Base-by-base conservation (phyloP, 1,140 invertebrate genomes). In the Polyergus mexicanus region DNA sequence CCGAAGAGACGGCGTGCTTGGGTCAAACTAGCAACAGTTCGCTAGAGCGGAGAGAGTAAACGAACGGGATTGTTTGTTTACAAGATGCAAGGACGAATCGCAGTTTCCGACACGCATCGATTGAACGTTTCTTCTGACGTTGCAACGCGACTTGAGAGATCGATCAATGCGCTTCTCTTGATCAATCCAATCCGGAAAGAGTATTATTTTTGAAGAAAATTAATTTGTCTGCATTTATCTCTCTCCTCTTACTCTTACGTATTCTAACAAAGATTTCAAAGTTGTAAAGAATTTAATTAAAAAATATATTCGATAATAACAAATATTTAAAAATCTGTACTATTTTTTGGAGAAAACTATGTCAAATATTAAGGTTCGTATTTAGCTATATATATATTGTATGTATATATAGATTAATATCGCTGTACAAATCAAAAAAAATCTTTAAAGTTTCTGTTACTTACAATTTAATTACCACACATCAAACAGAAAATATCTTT, bases 1-100 rank as follows among this genome's bases (percentile, higher is more conserved):
- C 22, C 13, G 32, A 51, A 16, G 47, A 56, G 68, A 85, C 35
- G 80, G 32, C 65, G 86, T 35, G 62, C 68, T 87, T 85, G 65
- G 87, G 13, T 85, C 19, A 56, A 88, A 85, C 44, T 28, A 75
- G 86, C 22, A 78, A 85, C 69, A 80, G 65, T 68, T 87, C 84
- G 85, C 54, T 86, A 62, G 77, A 86, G 88, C 63, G 58, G 28
- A 77, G 88, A 60, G 86, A 86, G 78, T 89, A 89, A 89, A 89
- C 86, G 81, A 44, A 41, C 80, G 84, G 77, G 66, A 62, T 63
- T 84, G 88, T 71, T 89, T 89, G 88, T 89, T 89, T 86, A 89
- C 84, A 68, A 86, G 88, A 78, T 56, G 68, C 84, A 89, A 89
- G 88, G 88, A 77, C 72, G 76, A 77, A 76, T 74, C 86, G 86